Base-by-base conservation (phyloP, 2,797 vertebrate species). In the Hypotaenidia okinawae region DNA sequence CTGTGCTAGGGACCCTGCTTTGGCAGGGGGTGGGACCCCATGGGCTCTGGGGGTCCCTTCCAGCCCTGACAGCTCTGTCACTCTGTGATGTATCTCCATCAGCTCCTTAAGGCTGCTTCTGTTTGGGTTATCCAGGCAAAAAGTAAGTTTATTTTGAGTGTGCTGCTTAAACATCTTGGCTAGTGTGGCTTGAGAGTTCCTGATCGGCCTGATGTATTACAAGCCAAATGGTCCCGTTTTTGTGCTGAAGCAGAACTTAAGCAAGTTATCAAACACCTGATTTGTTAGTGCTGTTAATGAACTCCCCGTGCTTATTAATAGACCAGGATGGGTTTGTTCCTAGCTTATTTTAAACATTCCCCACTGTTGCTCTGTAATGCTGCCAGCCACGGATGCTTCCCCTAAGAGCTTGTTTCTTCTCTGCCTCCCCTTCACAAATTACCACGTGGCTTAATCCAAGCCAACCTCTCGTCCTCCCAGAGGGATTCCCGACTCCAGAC, bases 311-410 rank as follows among this genome's bases (percentile, higher is more conserved):
- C 64, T 80, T 90, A 75, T 81, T 90, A 72, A 93, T 32, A 84
- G 90, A 64, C 59, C 55, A 51, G 27, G 5, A 32, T 10, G 37
- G 28, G 41, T 92, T 91, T 78, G 74, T 78, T 96, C 74, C 41
- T 16, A 27, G 35, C 18, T 61, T 61, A 61, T 84, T 86, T 82
- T 57, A 94, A 95, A 84, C 83, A 64, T 87, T 88, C 88, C 94
- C 83, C 75, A 39, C 73, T 33, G 79, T 2, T 84, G 64, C 77
- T 84, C 66, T 91, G 86, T 77, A 68, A 79, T 89, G 72, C 79
- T 6, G 1, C 79, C 76, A 86, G 73, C 58, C 86, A 43, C 5
- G 3, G 79, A 62, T 39, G 39, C 43, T 49, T 49, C 17, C 70
- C 75, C 72, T 73, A 83, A 79, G 9, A 47, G 78, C 93, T 84